A percentile compares a stretch with the other conserved stretches of the same genome.
Evolutionary conservation across 2,888 invertebrate genomes (phyloP).

Genomic region (Zeuzera pyrina): DNA sequence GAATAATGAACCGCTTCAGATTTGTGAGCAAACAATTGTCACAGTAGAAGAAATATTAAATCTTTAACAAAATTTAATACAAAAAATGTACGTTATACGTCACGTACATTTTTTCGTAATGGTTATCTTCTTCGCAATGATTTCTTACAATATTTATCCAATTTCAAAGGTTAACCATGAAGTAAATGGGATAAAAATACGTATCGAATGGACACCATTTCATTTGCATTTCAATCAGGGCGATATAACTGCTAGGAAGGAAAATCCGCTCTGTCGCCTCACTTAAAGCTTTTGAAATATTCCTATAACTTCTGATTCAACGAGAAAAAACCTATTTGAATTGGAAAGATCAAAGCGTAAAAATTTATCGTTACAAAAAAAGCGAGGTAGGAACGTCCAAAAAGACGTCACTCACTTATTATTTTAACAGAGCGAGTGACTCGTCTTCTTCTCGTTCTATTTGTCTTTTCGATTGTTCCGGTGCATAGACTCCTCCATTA

Average conservation of each 20-base stretch:
- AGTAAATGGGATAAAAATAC: slow-evolving; percentile 61
- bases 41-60: slow-evolving; percentile 38
- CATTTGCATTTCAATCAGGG: slow-evolving; percentile 71
- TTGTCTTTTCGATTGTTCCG: slow-evolving; percentile 73
- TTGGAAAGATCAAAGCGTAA: slow-evolving; percentile 71
- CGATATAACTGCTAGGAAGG: slow-evolving; percentile 65
- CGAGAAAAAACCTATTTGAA: slow-evolving; percentile 67
- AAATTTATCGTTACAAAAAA: slow-evolving; percentile 67
- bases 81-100: too few species aligned
- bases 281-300: slow-evolving; percentile 70
- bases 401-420: slow-evolving; percentile 70
- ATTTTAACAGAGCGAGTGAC: slow-evolving; percentile 66
- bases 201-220: slow-evolving; percentile 61
- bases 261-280: slow-evolving; percentile 67
- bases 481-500: slow-evolving; percentile 73
- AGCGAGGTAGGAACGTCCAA: slow-evolving; percentile 54
- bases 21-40: slow-evolving; percentile 41
- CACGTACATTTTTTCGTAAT: too few species aligned
- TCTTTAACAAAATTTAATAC: slow-evolving; percentile 24
- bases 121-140: too few species aligned
- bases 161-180: slow-evolving; percentile 49
- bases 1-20: slow-evolving; percentile 52
- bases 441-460: slow-evolving; percentile 63
- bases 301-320: slow-evolving; percentile 68
- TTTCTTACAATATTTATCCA: slow-evolving; percentile 30